Evolutionary conservation across 2,797 vertebrate genomes (phyloP).

Genomic region (Syndactyla subalaris): DNA sequence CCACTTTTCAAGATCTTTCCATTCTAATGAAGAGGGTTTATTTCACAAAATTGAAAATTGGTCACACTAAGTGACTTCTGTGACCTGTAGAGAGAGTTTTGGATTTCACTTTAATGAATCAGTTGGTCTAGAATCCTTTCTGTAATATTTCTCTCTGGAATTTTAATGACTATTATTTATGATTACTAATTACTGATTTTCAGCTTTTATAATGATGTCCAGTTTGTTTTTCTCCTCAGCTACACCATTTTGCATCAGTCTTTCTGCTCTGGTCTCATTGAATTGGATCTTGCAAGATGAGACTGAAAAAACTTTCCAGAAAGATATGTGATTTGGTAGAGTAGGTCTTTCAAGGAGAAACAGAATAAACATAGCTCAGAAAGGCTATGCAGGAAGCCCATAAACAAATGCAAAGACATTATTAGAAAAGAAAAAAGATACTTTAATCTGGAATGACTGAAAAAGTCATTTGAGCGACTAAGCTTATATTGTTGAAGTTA

Average conservation of each 20-base stretch:
- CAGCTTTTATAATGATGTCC: background rate
- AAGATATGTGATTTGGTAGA: background rate
- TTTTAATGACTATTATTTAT: background rate
- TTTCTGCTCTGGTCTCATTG: background rate
- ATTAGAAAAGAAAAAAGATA: background rate
- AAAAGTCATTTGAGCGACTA: background rate
- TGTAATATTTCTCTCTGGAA: background rate
- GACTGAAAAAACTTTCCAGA: background rate
- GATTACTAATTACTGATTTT: background rate
- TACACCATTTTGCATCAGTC: background rate
- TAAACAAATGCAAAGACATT: background rate
- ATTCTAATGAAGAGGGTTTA: background rate
- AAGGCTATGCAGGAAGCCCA: background rate
- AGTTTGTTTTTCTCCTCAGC: background rate
- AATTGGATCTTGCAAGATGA: background rate
- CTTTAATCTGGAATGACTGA: background rate
- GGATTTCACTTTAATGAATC: background rate
- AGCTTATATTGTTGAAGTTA: constrained; percentile 14
- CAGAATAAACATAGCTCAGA: background rate
- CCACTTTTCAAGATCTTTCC: background rate
- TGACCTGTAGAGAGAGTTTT: background rate
- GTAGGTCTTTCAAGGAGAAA: background rate
- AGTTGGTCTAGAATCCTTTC: background rate
- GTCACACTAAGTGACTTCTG: background rate
- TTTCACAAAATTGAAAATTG: background rate